Base-by-base conservation (phyloP, 2,797 vertebrate species). In the Pygocentrus nattereri region DNA sequence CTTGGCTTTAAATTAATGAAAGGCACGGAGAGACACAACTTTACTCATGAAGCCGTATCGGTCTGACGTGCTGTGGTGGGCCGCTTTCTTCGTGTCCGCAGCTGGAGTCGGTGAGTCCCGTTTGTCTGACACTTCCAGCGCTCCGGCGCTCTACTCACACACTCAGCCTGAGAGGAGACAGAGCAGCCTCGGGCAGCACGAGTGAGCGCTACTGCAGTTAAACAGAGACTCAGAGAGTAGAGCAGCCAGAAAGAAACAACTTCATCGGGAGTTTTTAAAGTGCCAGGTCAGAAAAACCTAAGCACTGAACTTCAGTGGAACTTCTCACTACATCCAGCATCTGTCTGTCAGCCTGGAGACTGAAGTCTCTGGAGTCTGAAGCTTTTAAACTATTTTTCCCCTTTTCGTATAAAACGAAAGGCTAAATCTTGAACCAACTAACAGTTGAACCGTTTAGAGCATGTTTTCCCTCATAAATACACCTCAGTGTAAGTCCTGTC, bases 81-180 rank as follows among this genome's bases (percentile, higher is more conserved):
- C 82, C 41, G 52, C 83, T 15, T 79, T 88, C 54, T 68, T 83
- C 38, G 58, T 87, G n/a, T 82, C 49, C 23, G 27, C 82, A 4
- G 74, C 80, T 64, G 78, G 47, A 79, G 78, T 84, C 49, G 85
- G 87, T 88, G 72, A 88, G 87, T 85, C 25, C 27, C 19, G 19
- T 38, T 49, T 56, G 23, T 54, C 25, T 83, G 82, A 76, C 79
- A 78, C 74, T 70, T 86, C 49, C 44, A 38, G 58, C 38, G 44
- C 27, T 13, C 25, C 12, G n/a, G 41, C n/a, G n/a, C 23, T n/a
- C n/a, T n/a, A n/a, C n/a, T 25, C 56, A 21, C 15, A 0, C 10
- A 16, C 31, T 7, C 15, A 34, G 16, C 62, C 15, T 44, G 1
- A 12, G 1, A 44, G 8, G 41, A 12, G 11, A 10, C 10, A 44